These are phyloP conservation scores for Falco berigora DNA, from an alignment of 2,797 vertebrate genomes.

Conservation along the genomic window DNA sequence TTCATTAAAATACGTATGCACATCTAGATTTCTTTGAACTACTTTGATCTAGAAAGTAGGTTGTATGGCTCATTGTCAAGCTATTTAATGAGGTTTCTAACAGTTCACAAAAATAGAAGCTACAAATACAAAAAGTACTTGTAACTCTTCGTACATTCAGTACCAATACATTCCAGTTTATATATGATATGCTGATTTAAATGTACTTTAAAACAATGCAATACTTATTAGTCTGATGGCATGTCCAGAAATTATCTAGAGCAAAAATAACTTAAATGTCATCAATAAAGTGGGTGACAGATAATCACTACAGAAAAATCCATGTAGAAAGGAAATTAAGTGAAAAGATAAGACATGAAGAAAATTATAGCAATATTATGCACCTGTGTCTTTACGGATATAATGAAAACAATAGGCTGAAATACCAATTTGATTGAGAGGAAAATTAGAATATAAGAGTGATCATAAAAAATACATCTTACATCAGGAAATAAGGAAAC, in stretches of 20 bases:
- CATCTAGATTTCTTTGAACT: neutral
- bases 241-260: neutral
- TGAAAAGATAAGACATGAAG: neutral
- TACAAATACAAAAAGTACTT: neutral
- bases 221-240: neutral
- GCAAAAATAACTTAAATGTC: neutral
- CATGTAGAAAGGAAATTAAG: neutral
- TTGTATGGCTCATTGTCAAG: neutral
- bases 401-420: neutral
- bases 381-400: neutral
- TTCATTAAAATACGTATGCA: neutral
- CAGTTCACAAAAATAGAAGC: neutral
- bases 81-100: neutral
- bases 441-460: neutral
- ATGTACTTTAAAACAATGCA: neutral
- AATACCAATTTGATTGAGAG: neutral
- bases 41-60: slow-evolving; percentile 15
- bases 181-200: neutral
- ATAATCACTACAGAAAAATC: neutral
- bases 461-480: neutral
- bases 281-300: neutral
- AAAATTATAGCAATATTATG: neutral
- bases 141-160: neutral
- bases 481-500: neutral
- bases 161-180: neutral